phyloP scores from a whole-genome alignment of 2,797 vertebrate genomes.

The Alectoris magna region DNA sequence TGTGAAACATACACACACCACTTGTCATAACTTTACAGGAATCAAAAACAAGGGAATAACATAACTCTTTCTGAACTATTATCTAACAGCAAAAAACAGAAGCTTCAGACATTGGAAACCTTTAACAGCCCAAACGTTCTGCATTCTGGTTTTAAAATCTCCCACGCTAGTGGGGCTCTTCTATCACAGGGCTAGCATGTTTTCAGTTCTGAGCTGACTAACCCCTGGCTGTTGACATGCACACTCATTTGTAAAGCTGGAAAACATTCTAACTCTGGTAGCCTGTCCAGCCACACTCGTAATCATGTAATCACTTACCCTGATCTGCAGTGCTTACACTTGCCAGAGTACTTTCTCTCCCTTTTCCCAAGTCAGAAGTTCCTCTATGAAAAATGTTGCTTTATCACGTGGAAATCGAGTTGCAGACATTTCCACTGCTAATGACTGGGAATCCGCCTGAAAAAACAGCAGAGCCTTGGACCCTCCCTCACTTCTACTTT shows the following conservation, averaged over 20 bases:
- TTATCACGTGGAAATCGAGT: background rate
- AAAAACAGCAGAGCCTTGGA: background rate
- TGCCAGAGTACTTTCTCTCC: background rate
- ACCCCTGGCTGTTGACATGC: background rate
- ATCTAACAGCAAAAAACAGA: slow-evolving; percentile 46
- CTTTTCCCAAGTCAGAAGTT: background rate
- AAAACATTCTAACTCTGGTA: background rate
- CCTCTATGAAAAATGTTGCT: background rate
- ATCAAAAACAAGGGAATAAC: slow-evolving; percentile 22
- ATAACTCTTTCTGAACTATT: slow-evolving; percentile 30
- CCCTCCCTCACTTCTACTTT: background rate
- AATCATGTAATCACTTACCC: background rate
- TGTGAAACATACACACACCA: background rate
- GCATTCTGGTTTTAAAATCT: slow-evolving; percentile 3
- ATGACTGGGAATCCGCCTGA: background rate
- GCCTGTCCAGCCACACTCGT: background rate
- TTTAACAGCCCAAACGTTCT: background rate
- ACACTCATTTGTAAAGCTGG: background rate
- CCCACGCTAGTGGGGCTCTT: background rate
- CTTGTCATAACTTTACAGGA: slow-evolving; percentile 55
- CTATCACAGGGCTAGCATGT: background rate
- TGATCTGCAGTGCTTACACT: background rate
- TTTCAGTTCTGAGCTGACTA: background rate
- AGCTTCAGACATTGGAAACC: slow-evolving; percentile 2
- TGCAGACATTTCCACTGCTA: background rate